Percentiles rank a stretch among this genome's conserved stretches.
Evolutionary conservation across 2,113 vertebrate genomes (phyloP).

Genomic region (Chlamydotis undulata): DNA sequence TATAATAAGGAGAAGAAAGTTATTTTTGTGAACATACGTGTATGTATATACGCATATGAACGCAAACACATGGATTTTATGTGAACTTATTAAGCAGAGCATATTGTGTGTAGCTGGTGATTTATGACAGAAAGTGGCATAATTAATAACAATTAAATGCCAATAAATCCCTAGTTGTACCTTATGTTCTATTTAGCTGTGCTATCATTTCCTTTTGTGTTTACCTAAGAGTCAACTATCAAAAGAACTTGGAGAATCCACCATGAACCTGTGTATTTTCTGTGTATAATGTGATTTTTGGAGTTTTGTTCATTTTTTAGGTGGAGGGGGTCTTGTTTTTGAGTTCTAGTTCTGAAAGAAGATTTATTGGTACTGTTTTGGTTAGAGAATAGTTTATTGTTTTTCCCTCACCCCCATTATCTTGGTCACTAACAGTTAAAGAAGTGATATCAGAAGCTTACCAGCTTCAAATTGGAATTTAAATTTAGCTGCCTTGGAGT

Average conservation of each 20-base stretch:
- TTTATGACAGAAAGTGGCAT: neutral
- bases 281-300: neutral
- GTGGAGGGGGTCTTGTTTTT: neutral
- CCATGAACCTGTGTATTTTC: neutral
- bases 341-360: neutral
- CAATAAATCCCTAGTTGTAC: conserved; percentile 31
- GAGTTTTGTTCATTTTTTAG: neutral
- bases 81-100: neutral
- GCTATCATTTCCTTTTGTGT: neutral
- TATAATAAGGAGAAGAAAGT: neutral
- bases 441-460: neutral
- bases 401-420: neutral
- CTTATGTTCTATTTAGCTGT: neutral
- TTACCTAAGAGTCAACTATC: neutral
- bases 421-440: neutral
- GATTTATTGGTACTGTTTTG: neutral
- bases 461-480: neutral
- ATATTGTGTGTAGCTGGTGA: neutral
- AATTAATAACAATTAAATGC: conserved; percentile 32
- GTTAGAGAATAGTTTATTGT: neutral
- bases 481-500: neutral
- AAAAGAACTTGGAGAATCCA: neutral
- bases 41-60: rapidly evolving
- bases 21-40: neutral
- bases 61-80: neutral